Evolutionary conservation across 2,113 vertebrate genomes (phyloP).

Genomic region (Chaenocephalus aceratus): DNA sequence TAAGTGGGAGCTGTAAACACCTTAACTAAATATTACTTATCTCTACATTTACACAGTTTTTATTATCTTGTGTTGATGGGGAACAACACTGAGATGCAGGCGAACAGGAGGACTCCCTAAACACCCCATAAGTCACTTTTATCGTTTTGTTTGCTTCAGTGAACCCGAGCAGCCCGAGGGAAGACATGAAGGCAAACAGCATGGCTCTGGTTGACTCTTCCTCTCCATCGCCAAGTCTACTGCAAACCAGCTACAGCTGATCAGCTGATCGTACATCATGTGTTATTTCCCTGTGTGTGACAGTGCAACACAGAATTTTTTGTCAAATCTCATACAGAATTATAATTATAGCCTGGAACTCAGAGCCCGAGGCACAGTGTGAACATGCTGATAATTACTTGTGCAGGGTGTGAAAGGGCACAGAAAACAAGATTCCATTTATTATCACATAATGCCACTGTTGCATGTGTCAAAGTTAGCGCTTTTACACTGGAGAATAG

Average conservation of each 20-base stretch:
- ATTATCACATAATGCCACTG: neutral
- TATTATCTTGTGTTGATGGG: constrained; percentile 6
- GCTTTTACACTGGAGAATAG: neutral
- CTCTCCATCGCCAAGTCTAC: constrained; percentile 21
- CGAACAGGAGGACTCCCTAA: constrained; percentile 18
- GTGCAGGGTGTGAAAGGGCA: constrained; percentile 19
- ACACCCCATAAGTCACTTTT: constrained; percentile 54
- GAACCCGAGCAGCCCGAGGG: constrained; percentile 49
- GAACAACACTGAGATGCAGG: constrained; percentile 7
- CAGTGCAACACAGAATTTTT: neutral
- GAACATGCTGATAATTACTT: constrained; percentile 44
- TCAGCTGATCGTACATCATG: constrained; percentile 28
- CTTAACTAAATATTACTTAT: neutral
- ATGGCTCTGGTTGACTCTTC: constrained; percentile 14
- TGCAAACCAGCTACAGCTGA: constrained; percentile 32
- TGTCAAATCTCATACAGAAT: constrained; percentile 30
- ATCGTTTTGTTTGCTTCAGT: constrained; percentile 67
- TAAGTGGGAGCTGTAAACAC: neutral
- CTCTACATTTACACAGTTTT: neutral
- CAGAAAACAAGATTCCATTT: constrained; percentile 31
- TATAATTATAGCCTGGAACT: constrained; percentile 44
- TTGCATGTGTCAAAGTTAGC: neutral
- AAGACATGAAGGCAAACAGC: constrained; percentile 26
- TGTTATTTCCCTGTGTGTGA: constrained; percentile 36
- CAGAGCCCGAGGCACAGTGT: constrained; percentile 31